Evolutionary conservation across 2,113 vertebrate species (phyloP).

Genomic region (Oxygymnocypris stewartii): DNA sequence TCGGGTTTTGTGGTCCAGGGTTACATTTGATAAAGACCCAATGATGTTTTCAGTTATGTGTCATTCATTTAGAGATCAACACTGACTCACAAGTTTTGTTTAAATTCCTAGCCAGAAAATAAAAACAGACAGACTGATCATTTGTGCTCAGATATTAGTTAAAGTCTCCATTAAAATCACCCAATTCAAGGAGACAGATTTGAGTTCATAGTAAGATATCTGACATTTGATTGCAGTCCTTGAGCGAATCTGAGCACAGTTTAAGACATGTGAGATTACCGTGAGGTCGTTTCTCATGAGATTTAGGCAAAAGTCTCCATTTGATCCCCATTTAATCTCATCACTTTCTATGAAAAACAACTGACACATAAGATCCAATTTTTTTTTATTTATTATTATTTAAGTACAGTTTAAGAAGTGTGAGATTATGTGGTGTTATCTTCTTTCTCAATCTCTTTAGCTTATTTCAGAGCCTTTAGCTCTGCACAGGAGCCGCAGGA

Average conservation of each 20-base stretch:
- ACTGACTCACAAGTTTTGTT: no score
- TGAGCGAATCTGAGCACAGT: background rate
- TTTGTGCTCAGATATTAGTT: background rate
- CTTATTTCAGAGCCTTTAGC: no score
- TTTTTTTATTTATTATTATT: background rate
- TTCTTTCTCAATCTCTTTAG: no score
- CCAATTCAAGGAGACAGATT: background rate
- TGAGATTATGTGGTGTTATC: no score
- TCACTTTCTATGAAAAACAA: background rate
- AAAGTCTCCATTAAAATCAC: background rate
- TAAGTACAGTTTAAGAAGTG: background rate
- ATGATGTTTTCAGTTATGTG: no score
- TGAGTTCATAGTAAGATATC: background rate
- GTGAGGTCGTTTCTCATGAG: background rate
- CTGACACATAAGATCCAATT: background rate
- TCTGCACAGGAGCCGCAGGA: conserved; percentile 64
- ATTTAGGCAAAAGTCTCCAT: background rate
- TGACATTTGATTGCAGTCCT: background rate
- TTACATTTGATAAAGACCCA: no score
- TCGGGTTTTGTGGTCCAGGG: no score
- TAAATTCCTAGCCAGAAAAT: no score
- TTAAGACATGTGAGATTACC: background rate
- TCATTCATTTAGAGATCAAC: no score
- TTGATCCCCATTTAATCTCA: background rate
- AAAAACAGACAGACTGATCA: no score